Percentiles rank a stretch among this genome's conserved stretches.
These are phyloP conservation scores for Sialia sialis DNA, from an alignment of 2,113 vertebrate genomes.

Conservation along the genomic window DNA sequence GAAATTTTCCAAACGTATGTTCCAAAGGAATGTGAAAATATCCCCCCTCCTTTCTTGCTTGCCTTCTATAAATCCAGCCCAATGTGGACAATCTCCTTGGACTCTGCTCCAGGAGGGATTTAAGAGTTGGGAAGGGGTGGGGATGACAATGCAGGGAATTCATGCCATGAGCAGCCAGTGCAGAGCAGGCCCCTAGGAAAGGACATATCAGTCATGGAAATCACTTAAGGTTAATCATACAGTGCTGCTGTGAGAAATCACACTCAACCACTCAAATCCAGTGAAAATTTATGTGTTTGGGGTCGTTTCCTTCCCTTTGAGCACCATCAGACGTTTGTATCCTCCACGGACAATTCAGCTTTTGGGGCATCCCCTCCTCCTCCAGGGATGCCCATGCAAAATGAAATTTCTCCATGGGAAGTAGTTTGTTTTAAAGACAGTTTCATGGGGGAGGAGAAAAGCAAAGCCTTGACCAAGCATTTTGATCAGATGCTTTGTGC, in stretches of 20 bases:
- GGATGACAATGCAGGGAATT: background rate
- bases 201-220: background rate
- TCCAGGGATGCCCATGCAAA: background rate
- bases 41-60: background rate
- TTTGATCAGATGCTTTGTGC: background rate
- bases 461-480: background rate
- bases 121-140: background rate
- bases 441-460: background rate
- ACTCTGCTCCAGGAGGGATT: background rate
- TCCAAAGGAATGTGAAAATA: constrained; percentile 33
- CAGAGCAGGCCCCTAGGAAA: background rate
- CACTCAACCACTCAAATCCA: background rate
- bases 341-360: background rate
- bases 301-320: background rate
- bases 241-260: background rate
- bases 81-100: fast-evolving
- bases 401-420: background rate
- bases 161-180: background rate
- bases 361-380: background rate
- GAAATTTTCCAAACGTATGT: background rate
- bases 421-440: background rate
- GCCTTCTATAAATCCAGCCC: background rate
- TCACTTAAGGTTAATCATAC: background rate
- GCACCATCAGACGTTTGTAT: background rate
- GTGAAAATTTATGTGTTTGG: background rate